These are phyloP conservation scores for Anabas testudineus DNA, from an alignment of 2,797 vertebrate species.

Conservation along the genomic window DNA sequence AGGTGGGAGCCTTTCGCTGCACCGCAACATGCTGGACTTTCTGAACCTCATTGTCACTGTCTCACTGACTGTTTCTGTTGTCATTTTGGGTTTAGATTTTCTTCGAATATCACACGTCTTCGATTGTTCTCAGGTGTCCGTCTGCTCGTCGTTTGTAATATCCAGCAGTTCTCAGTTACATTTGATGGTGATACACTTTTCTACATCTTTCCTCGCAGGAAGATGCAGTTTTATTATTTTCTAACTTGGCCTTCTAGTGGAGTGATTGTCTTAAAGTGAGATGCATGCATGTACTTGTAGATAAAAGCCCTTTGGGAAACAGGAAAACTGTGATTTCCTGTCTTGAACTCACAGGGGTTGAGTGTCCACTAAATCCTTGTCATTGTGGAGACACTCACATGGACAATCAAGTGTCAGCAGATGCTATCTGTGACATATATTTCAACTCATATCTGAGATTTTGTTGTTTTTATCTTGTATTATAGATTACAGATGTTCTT, in stretches of 20 bases:
- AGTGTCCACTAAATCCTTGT: conserved; percentile 33
- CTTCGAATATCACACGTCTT: conserved; percentile 36
- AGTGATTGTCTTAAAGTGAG: conserved; percentile 59
- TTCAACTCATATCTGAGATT: conserved; percentile 44
- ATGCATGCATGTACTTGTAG: conserved; percentile 59
- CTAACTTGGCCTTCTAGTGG: conserved; percentile 48
- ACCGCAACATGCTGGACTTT: conserved; percentile 33
- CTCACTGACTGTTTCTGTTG: conserved; percentile 23
- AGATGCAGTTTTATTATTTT: conserved; percentile 32
- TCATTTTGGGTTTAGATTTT: conserved; percentile 26
- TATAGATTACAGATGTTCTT: conserved; percentile 51
- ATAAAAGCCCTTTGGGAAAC: conserved; percentile 42
- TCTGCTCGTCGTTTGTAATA: conserved; percentile 45
- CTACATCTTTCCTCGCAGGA: conserved; percentile 26
- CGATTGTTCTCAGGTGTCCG: conserved; percentile 71
- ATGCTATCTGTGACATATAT: conserved; percentile 27
- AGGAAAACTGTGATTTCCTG: conserved; percentile 47
- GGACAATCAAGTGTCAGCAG: conserved; percentile 71
- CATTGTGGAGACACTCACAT: conserved; percentile 42
- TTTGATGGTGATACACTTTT: conserved; percentile 46
- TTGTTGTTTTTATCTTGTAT: conserved; percentile 51
- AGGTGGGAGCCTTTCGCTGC: conserved; percentile 20
- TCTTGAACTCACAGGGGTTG: conserved; percentile 21
- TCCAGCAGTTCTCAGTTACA: conserved; percentile 25
- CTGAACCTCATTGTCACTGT: too few species aligned